Percentiles rank a stretch among this genome's conserved stretches.
Evolutionary conservation across 2,113 vertebrate species (phyloP).

Genomic region (Prinia subflava): DNA sequence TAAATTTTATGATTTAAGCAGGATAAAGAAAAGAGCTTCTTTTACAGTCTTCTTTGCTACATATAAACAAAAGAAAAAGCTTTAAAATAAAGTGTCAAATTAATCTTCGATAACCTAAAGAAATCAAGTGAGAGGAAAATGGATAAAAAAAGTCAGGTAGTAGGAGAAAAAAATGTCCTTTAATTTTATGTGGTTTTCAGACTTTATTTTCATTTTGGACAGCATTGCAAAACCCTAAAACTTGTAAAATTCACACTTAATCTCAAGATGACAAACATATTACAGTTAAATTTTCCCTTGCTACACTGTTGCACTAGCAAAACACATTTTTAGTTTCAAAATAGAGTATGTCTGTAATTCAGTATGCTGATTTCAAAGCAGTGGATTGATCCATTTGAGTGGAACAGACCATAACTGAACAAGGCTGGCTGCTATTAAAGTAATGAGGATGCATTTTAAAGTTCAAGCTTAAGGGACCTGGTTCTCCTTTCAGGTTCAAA

Average conservation of each 20-base stretch:
- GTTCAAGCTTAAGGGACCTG: neutral
- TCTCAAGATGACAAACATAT: neutral
- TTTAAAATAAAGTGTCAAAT: neutral
- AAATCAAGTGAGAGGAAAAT: neutral
- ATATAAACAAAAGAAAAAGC: neutral
- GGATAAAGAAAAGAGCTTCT: neutral
- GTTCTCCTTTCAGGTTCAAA: neutral
- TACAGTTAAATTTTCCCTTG: neutral
- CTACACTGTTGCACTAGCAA: neutral
- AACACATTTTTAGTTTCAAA: neutral
- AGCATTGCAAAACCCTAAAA: neutral
- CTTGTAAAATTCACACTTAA: neutral
- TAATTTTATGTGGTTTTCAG: neutral
- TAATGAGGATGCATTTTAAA: rapidly evolving
- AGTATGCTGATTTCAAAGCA: neutral
- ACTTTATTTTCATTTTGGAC: neutral
- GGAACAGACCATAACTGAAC: neutral
- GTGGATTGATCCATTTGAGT: neutral
- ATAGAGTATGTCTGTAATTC: neutral
- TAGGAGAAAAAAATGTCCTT: neutral
- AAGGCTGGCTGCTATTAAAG: neutral
- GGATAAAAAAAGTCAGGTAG: neutral
- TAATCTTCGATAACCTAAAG: neutral
- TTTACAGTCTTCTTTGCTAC: neutral
- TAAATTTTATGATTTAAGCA: neutral